A percentile compares a stretch with the other conserved stretches of the same genome.
Conservation (phyloP, 1,140 invertebrate genomes). For the Ips typographus region DNA sequence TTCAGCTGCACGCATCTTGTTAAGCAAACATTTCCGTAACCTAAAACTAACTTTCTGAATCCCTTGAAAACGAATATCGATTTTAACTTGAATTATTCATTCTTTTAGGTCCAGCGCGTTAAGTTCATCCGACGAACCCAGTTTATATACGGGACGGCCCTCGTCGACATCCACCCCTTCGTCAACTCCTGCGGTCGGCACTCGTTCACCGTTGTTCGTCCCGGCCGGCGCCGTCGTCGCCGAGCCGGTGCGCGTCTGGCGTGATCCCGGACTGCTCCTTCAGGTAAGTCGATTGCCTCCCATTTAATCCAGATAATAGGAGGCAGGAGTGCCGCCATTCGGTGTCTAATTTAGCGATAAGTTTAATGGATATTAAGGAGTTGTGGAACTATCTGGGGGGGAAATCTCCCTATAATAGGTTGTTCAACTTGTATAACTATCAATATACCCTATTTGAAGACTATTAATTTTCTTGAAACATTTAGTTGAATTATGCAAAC, state of each 20-base stretch:
- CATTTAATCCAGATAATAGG: not conserved
- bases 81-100: not conserved
- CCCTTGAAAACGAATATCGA: too few relatives aligned
- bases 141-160: constrained; percentile 25
- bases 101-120: constrained; percentile 58
- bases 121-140: constrained; percentile 56
- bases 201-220: constrained; percentile 60
- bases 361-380: too few relatives aligned
- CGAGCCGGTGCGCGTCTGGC: constrained; percentile 54
- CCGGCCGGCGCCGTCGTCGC: constrained; percentile 46
- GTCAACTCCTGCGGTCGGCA: constrained; percentile 28
- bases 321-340: not conserved
- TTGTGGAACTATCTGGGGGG: too few relatives aligned
- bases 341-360: not conserved
- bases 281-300: constrained; percentile 12
- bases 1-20: too few relatives aligned
- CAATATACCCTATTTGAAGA: too few relatives aligned
- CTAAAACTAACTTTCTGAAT: too few relatives aligned
- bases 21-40: too few relatives aligned
- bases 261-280: constrained; percentile 55
- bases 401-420: too few relatives aligned
- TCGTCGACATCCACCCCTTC: constrained; percentile 24
- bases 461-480: too few relatives aligned
- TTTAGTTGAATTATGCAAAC: too few relatives aligned
- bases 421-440: too few relatives aligned